Percentiles rank a stretch among this genome's conserved stretches.
phyloP scores from a whole-genome alignment of 2,797 vertebrate species.

The Cuniculus paca region DNA sequence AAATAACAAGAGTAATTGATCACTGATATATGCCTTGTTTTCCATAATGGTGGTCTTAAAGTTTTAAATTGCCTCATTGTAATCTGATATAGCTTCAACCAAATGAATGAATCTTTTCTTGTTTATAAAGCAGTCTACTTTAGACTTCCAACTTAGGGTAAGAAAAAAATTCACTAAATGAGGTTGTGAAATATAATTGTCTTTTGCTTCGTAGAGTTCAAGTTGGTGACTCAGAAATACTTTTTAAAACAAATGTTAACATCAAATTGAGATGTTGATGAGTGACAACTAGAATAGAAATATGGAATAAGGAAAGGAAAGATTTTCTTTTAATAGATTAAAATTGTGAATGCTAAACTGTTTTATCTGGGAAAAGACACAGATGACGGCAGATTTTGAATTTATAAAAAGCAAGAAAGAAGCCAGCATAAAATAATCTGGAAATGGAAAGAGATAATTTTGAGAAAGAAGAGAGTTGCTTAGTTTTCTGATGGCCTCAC shows the following conservation, averaged over 20 bases:
- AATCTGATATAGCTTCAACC: neutral
- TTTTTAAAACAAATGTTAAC: neutral
- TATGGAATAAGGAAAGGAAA: neutral
- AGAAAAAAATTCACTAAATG: neutral
- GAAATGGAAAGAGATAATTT: neutral
- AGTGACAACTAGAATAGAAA: neutral
- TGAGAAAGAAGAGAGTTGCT: neutral
- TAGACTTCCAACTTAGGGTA: neutral
- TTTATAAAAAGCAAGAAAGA: neutral
- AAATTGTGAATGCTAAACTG: neutral
- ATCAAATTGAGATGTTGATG: neutral
- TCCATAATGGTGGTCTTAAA: neutral
- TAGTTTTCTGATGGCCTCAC: neutral
- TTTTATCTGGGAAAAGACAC: neutral
- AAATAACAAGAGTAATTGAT: neutral
- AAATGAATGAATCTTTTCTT: neutral
- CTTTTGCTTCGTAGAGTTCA: neutral
- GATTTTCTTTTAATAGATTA: neutral
- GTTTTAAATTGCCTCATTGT: neutral
- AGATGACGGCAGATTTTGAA: neutral
- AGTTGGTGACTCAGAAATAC: slow-evolving; percentile 2
- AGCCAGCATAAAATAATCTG: neutral
- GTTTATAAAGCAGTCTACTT: neutral
- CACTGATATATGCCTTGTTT: neutral
- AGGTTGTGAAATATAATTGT: neutral